Evolutionary conservation across 2,888 invertebrate genomes (phyloP), one percentile per base, ranked within the genome.

Genomic region (Drosophila prostipennis): DNA sequence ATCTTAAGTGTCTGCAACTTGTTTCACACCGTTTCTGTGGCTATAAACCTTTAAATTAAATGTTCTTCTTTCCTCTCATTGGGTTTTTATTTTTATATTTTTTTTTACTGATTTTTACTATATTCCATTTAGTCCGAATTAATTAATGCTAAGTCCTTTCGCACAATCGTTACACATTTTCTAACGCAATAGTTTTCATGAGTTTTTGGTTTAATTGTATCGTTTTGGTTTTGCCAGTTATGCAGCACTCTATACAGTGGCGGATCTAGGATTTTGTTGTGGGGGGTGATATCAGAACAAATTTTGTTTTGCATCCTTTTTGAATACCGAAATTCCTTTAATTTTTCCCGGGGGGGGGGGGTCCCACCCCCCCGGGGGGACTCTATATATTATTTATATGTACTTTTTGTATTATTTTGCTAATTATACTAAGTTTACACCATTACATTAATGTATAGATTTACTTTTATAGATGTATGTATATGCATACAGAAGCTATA

Each of bases 381-480:
- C 74, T 73, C 73, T 76, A 67, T 81, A 73, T 78, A 68, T 78
- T 64, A 77, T 67, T 49, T 65, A 74, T 67, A 34, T 56, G 45
- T 58, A 48, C 39, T 55, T 63, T 29, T 51, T 37, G 65, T 56
- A 67, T 57, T 70, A 64, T 55, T 80, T 79, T 54, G 54, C 78
- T 86, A 86, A 76, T 72, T 78, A 80, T 74, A 63, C 85, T 81
- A 81, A 72, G 77, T 77, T 85, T 81, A 80, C 82, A 77, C 72
- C 71, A 77, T 84, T 80, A 85, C 80, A 55, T 87, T 85, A 80
- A 76, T 73, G 64, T 68, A 63, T 83, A 72, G 54, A 71, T 72
- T 59, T 63, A 72, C 76, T 67, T 64, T 72, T 51, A 59, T 79
- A 39, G 39, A 46, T 51, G 49, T 43, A 39, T 51, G 49, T 71